Base-by-base conservation (phyloP, 2,888 invertebrate species). In the Rhagophthalmus giganteus region DNA sequence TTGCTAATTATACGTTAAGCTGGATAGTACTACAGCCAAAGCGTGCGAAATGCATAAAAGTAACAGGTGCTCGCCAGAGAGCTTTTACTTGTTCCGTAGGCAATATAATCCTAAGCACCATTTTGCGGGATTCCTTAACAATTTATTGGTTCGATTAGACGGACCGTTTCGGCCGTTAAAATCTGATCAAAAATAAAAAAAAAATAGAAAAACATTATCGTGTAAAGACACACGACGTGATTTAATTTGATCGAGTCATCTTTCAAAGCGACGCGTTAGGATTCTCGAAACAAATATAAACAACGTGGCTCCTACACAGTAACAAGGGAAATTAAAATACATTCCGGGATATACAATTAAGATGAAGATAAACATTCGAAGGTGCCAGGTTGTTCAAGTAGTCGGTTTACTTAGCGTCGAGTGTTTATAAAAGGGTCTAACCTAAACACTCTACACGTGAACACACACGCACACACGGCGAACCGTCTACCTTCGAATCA, bases 271-370 rank as follows among this genome's bases (percentile, higher is more conserved):
- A 8, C 8, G 12, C 38, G 16, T 20, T 28, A 30, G 14, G 33
- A 41, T 34, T 44, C 26, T 42, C 8, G 10, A 42, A 42, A 25
- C 27, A 42, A 42, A 32, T 41, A 35, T 16, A 35, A 39, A 39
- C 32, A 28, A 26, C 24, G 31, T 34, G 31, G 37, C 50, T 33
- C 38, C 42, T 38, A 50, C 31, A 42, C 27, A 24, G 28, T 38
- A 38, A 35, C 37, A 37, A 38, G 30, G 10, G 25, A 42, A 38
- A 50, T 40, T 34, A 54, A 49, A 48, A 39, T 38, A 40, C 37
- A 54, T 48, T 54, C 54, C 39, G 31, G 31, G 31, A 46, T 40
- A 46, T 50, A 50, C 46, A 54, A 54, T 50, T 50, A 50, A 54
- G 54, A 35, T 45, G 49, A 54, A 54, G 46, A 42, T 46, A 54